Evolutionary conservation across 2,113 vertebrate genomes (phyloP).

Genomic region (Argyrosomus japonicus): DNA sequence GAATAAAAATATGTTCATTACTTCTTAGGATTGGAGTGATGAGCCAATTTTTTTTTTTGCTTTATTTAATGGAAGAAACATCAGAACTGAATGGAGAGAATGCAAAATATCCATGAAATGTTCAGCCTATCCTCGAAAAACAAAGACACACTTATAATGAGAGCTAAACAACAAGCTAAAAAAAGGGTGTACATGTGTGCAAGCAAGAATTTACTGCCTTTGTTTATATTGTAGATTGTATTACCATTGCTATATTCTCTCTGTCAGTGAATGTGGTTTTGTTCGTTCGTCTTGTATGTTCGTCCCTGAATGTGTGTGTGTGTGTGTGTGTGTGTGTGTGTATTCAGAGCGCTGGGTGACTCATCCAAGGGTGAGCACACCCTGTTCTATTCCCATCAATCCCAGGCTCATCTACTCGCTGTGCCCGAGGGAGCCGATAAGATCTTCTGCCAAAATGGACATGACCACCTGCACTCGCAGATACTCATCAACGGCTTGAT

Average conservation of each 20-base stretch:
- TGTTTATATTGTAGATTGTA: slow-evolving; percentile 17
- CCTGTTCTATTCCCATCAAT: slow-evolving; percentile 60
- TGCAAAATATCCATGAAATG: neutral
- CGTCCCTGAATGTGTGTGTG: neutral
- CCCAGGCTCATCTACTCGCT: slow-evolving; percentile 44
- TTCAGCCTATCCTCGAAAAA: neutral
- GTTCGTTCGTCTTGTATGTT: neutral
- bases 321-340: slow-evolving; percentile 20
- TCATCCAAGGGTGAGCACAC: slow-evolving; percentile 54
- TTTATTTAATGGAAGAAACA: neutral
- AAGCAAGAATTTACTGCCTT: slow-evolving; percentile 7
- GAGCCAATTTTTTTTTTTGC: neutral
- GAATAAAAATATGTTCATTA: slow-evolving; percentile 22
- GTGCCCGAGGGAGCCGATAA: slow-evolving; percentile 41
- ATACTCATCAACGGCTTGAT: slow-evolving; percentile 19
- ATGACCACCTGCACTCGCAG: slow-evolving; percentile 46
- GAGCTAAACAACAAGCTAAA: neutral
- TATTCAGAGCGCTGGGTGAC: slow-evolving; percentile 47
- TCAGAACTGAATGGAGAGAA: neutral
- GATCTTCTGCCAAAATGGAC: slow-evolving; percentile 34
- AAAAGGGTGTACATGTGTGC: neutral
- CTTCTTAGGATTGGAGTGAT: neutral
- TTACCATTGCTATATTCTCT: slow-evolving; percentile 17
- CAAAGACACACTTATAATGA: neutral
- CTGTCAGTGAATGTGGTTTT: slow-evolving; percentile 1